Percentiles rank a stretch among this genome's conserved stretches.
phyloP scores from a whole-genome alignment of 1,140 invertebrate species.

The Aphaenogaster rudis region DNA sequence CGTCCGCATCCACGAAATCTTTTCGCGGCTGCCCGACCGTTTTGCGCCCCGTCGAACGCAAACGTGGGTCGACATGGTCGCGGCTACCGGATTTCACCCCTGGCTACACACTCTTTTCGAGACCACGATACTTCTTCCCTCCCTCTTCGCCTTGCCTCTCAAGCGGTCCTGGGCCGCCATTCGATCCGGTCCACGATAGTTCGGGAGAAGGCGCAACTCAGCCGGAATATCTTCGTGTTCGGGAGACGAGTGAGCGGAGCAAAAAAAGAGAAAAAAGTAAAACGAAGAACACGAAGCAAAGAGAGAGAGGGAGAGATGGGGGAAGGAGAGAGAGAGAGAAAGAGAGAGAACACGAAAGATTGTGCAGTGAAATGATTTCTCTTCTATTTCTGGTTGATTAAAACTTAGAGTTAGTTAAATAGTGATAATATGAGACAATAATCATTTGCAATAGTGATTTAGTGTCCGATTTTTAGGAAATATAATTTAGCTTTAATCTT shows the following conservation, averaged over 20 bases:
- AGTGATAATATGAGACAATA: not conserved
- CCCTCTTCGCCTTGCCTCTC: slow-evolving; percentile 52
- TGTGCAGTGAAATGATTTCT: not conserved
- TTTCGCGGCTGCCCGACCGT: slow-evolving; percentile 65
- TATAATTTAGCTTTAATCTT: not conserved
- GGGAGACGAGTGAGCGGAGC: slow-evolving; percentile 43
- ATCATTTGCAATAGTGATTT: not conserved
- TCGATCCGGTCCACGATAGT: slow-evolving; percentile 84
- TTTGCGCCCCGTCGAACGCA: slow-evolving; percentile 82
- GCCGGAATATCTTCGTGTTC: slow-evolving; percentile 83
- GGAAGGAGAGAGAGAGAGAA: not conserved
- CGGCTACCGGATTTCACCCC: slow-evolving; percentile 86
- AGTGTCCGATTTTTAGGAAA: not conserved
- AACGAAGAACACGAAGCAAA: slow-evolving; percentile 8
- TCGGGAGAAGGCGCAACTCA: slow-evolving; percentile 82
- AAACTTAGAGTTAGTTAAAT: not conserved
- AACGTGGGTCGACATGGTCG: slow-evolving; percentile 83
- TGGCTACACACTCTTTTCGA: slow-evolving; percentile 81
- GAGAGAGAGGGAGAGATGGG: not conserved
- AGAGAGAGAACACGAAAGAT: not conserved
- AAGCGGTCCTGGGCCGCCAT: slow-evolving; percentile 74
- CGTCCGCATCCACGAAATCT: slow-evolving; percentile 53
- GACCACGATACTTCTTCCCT: slow-evolving; percentile 70
- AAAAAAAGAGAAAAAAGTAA: slow-evolving; percentile 7
- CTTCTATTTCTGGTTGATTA: not conserved